Base-by-base conservation (phyloP, 1,140 invertebrate species). In the Helicoverpa armigera region DNA sequence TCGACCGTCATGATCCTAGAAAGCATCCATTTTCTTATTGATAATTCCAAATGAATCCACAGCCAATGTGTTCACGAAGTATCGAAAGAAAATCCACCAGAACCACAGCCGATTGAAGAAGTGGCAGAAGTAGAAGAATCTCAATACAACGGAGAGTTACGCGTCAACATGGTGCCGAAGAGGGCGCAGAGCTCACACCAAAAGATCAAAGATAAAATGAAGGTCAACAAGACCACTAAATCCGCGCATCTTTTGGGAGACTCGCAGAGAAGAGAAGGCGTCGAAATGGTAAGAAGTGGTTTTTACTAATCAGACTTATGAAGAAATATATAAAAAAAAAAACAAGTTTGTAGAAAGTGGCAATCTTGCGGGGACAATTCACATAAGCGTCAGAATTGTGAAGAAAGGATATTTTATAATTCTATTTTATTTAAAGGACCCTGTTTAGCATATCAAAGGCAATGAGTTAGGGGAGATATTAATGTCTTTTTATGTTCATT, bases 111-210 rank as follows among this genome's bases (percentile, higher is more conserved):
- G 43, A 70, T 86, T 48, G 58, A 51, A 10, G 85, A 81, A 60
- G 74, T 73, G 48, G 85, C 85, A 54, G 80, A 83, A 70, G 85
- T 85, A 54, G 80, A 83, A 70, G 58, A 18, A 58, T 11, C 18
- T 35, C 14, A 43, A 16, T 60, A 60, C 31, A 29, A 54, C 43
- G 54, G 31, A 43, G 67, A 50, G 48, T 29, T 87, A 9, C 85
- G 85, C 51, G 73, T 89, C 70, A 90, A 88, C 61, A 87, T 94
- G 0, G 53, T 82, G 13, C 83, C 91, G 7, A 94, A 94, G 86
- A 91, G 90, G 82, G 89, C 91, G 7, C 92, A 92, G 74, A 94
- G 93, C 76, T 82, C 92, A n/a, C 93, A 93, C 72, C 54, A 87
- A 31, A 89, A 90, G 73, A 7, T 91, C n/a, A 56, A 69, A 0